Evolutionary conservation across 2,888 invertebrate species (phyloP).

Genomic region (Phyto melanocephala): DNA sequence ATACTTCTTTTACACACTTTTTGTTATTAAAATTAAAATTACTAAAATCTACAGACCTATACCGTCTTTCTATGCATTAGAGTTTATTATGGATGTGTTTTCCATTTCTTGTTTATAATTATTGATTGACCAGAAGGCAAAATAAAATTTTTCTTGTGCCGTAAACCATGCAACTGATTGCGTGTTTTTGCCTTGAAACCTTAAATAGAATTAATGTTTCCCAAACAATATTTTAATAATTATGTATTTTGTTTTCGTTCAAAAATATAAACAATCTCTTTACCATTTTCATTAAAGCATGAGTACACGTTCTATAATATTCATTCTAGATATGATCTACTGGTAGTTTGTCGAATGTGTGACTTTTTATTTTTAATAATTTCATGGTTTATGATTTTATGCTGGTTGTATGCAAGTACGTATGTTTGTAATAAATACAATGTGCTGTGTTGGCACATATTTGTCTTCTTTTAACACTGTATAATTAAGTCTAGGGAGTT

Average conservation of each 20-base stretch:
- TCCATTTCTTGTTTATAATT: not conserved
- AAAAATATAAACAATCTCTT: too few relatives aligned
- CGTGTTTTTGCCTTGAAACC: not conserved
- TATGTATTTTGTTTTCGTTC: too few relatives aligned
- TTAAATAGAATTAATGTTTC: not conserved
- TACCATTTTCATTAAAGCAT: too few relatives aligned
- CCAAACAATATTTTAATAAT: not conserved
- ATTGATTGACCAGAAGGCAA: conserved; percentile 31
- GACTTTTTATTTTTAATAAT: conserved; percentile 37
- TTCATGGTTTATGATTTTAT: conserved; percentile 60
- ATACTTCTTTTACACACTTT: too few relatives aligned
- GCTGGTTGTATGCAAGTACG: not conserved
- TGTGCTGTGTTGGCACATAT: conserved; percentile 36
- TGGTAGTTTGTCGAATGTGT: conserved; percentile 24
- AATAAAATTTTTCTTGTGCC: not conserved
- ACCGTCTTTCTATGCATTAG: too few relatives aligned
- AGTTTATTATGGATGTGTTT: not conserved
- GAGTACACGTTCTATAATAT: too few relatives aligned
- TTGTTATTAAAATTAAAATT: too few relatives aligned
- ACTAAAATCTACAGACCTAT: too few relatives aligned
- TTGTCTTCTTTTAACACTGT: conserved; percentile 30
- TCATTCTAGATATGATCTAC: too few relatives aligned
- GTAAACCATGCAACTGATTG: not conserved
- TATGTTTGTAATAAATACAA: not conserved
- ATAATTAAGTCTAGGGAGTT: not conserved